These are phyloP conservation scores for Goniozus legneri DNA, from an alignment of 1,140 invertebrate genomes.

Conservation along the genomic window DNA sequence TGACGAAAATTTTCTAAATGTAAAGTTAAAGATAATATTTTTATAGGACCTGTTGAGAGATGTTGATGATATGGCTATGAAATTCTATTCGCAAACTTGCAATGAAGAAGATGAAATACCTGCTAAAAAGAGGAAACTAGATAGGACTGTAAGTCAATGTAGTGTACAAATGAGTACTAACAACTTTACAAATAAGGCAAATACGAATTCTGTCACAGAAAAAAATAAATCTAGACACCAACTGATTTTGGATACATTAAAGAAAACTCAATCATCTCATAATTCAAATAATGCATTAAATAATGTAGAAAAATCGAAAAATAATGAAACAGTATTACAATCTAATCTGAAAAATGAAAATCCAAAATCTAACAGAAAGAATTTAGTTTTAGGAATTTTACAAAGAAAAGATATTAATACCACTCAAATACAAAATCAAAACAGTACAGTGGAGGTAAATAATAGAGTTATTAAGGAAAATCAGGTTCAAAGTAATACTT, in stretches of 20 bases:
- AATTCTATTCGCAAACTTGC: conserved; percentile 4
- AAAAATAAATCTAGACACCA: neutral
- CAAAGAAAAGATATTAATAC: neutral
- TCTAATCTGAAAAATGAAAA: neutral
- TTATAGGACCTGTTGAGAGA: conserved; percentile 28
- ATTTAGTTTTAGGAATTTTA: conserved; percentile 4
- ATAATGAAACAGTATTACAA: neutral
- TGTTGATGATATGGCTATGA: conserved; percentile 9
- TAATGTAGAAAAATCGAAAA: neutral
- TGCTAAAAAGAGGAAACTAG: conserved; percentile 20
- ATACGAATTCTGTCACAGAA: neutral
- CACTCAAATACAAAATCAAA: neutral
- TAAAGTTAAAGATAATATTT: too few species aligned
- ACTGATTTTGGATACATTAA: neutral
- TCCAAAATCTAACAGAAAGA: neutral
- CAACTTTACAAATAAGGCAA: neutral
- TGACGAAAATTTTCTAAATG: too few species aligned
- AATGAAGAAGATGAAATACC: conserved; percentile 3
- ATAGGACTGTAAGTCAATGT: neutral
- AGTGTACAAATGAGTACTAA: neutral
- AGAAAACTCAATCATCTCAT: too few species aligned
- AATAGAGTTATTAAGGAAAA: neutral
- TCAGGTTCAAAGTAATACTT: neutral
- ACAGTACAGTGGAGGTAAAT: too few species aligned
- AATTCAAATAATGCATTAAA: neutral